Base-by-base conservation (phyloP, 2,888 invertebrate species). In the Sphecodes monilicornis region DNA sequence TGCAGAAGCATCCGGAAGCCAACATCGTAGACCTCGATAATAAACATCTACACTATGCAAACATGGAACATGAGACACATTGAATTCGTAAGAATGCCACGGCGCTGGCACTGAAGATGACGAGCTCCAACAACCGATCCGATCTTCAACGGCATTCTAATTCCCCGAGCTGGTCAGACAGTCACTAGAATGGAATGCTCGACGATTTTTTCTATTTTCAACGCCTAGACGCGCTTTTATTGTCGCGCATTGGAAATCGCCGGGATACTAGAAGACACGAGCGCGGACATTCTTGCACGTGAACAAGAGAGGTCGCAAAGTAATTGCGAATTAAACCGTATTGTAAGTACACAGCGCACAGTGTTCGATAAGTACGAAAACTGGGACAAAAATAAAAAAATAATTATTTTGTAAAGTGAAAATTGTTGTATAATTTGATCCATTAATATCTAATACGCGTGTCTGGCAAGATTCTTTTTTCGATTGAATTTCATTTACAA, bases 101-200 rank as follows among this genome's bases (percentile, higher is more conserved):
- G 50, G 29, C 60, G 69, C 41, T 13, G 13, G 6, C 26, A 54
- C 50, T 29, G 43, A 75, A 36, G 60, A 69, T 41, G 83, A 80
- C 39, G 39, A 73, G 72, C n/a, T 64, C 64, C 10, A 57, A 72
- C 68, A 76, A 41, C 16, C 16, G 46, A 18, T 8, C 29, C 64
- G 36, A 77, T 43, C 26, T 39, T 32, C 22, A 60, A 41, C 46
- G 57, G 70, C 73, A 85, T 88, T 80, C 50, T 76, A 82, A 87
- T 82, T 77, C 80, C 41, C 10, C 54, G 43, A 69, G 26, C 36
- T 66, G 39, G 43, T 36, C 36, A 36, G 11, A 29, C 57, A 46
- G 22, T 72, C 78, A 57, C 22, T 22, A 18, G 46, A 57, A 75
- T 78, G 83, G 84, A 84, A 82, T 84, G 78, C 78, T 39, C 66